Percentiles rank a stretch among this genome's conserved stretches.
phyloP scores from a whole-genome alignment of 2,113 vertebrate species.

The Stegostoma tigrinum region DNA sequence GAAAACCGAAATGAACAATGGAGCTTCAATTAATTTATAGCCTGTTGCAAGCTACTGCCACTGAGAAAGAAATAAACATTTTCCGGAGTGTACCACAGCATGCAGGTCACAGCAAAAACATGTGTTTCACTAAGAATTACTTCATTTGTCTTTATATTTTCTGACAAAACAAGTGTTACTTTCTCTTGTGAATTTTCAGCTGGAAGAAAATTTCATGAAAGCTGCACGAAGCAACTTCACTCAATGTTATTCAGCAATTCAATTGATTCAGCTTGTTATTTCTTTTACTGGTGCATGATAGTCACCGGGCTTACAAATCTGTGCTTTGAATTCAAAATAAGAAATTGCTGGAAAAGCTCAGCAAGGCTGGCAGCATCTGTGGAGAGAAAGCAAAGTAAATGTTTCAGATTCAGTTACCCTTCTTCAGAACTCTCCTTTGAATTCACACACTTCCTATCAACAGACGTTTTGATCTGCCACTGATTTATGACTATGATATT shows the following conservation, averaged over 20 bases:
- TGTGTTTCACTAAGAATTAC: not conserved
- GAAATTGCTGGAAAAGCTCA: too few relatives aligned
- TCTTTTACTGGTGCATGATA: not conserved
- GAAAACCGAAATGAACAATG: not conserved
- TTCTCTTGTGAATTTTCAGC: not conserved
- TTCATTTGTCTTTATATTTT: not conserved
- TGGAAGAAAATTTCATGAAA: not conserved
- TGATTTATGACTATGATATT: not conserved
- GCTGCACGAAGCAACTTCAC: not conserved
- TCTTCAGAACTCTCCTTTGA: not conserved
- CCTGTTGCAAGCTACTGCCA: not conserved
- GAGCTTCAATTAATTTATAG: not conserved
- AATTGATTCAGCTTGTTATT: not conserved
- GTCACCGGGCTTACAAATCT: not conserved
- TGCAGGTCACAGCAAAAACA: not conserved
- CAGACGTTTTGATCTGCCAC: not conserved
- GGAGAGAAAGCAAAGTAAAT: too few relatives aligned
- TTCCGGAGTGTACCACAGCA: not conserved
- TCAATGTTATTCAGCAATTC: not conserved
- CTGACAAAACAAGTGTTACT: not conserved
- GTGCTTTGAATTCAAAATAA: not conserved
- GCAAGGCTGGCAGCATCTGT: too few relatives aligned
- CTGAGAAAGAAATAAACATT: not conserved
- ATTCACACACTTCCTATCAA: not conserved
- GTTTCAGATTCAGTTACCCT: too few relatives aligned